Evolutionary conservation across 2,888 invertebrate species (phyloP), one percentile per base, ranked within the genome.

Genomic region (Labia minor): DNA sequence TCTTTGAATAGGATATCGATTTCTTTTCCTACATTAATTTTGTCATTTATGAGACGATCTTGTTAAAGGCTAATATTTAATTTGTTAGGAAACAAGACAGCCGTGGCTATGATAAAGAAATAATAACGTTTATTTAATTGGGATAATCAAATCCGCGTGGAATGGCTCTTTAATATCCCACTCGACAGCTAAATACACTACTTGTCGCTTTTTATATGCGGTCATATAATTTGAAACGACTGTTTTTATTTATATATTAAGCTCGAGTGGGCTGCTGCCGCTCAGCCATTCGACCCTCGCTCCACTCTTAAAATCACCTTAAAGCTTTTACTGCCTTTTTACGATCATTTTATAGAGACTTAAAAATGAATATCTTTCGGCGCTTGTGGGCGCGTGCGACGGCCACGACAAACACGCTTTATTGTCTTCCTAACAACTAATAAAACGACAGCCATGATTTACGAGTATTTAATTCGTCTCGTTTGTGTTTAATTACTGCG

Each of bases 161-260:
- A 49, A 49, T 49, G 49, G 49, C 16, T 49, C 49, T 49, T 49
- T 49, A 49, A 49, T 49, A 49, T 49, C 49, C 49, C 16, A 49
- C 49, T 49, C 49, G 49, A 49, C 49, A 49, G 49, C 49, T 49
- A 49, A 49, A 49, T 49, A 49, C 49, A 49, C 49, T 49, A 49
- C 49, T 49, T 49, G 49, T 49, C 49, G 49, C 49, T 49, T 49
- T 49, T 49, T 49, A 49, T 49, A 49, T 49, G 49, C 49, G 49
- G 49, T n/a, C 49, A 49, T 49, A 49, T 49, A 49, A 49, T 49
- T 49, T 49, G 14, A 49, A 49, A 49, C 49, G 49, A 49, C 49
- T 49, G 49, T 49, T 49, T 49, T 49, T 49, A 49, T 49, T 49
- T 49, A 49, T 49, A 49, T 49, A 49, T 49, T 49, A 49, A 49